Conservation (phyloP, 2,113 vertebrate species). For the Mesocricetus auratus region DNA sequence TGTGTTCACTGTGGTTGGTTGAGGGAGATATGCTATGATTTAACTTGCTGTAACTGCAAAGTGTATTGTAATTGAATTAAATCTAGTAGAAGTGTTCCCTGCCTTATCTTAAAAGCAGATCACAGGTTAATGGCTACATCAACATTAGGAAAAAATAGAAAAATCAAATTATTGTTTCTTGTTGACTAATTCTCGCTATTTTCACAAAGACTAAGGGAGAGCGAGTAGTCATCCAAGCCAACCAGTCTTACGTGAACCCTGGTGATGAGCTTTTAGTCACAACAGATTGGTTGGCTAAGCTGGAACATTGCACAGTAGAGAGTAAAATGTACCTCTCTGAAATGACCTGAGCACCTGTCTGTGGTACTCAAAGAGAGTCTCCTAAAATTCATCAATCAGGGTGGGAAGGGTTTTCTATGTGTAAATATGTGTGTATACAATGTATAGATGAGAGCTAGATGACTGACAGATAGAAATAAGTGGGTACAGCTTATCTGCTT, state of each 20-base stretch:
- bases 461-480: background rate
- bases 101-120: conserved; percentile 9
- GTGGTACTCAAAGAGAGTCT: background rate
- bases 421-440: background rate
- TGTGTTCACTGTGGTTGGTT: background rate
- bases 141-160: conserved; percentile 42
- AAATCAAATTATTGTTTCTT: background rate
- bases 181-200: background rate
- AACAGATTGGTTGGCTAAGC: background rate
- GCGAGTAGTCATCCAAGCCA: fast-evolving
- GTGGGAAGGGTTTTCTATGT: background rate
- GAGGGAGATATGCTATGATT: background rate
- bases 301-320: background rate
- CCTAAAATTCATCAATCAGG: no score
- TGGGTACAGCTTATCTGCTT: background rate
- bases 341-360: background rate
- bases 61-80: background rate
- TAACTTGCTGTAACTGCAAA: background rate
- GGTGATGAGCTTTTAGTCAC: background rate
- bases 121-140: background rate
- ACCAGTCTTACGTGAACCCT: no score
- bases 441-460: background rate
- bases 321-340: background rate
- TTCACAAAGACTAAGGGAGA: background rate
- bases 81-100: background rate